Percentiles rank a stretch among this genome's conserved stretches.
These are phyloP conservation scores for Gorsachius magnificus DNA, from an alignment of 2,797 vertebrate genomes.

Conservation along the genomic window DNA sequence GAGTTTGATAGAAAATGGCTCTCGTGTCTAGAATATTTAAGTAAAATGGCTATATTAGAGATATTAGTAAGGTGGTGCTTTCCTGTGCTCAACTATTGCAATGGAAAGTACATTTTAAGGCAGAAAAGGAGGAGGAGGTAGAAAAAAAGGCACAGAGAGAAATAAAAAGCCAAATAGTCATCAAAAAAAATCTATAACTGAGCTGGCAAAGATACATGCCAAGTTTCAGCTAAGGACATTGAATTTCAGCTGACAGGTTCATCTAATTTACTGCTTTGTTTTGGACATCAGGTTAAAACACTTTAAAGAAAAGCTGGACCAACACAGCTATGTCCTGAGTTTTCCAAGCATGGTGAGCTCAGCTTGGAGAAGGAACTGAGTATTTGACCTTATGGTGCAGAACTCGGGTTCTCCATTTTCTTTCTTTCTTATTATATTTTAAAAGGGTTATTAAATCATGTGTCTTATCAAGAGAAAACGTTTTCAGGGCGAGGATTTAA, in stretches of 20 bases:
- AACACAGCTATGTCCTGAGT: neutral
- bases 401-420: neutral
- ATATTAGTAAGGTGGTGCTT: neutral
- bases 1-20: neutral
- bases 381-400: neutral
- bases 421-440: neutral
- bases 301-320: constrained; percentile 39
- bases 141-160: neutral
- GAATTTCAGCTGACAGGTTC: constrained; percentile 63
- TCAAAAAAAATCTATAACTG: constrained; percentile 23
- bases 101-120: constrained; percentile 38
- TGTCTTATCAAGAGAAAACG: neutral
- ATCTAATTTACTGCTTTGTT: constrained; percentile 71
- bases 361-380: constrained; percentile 12
- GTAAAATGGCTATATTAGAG: neutral
- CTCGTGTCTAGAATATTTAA: neutral
- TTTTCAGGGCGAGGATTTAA: neutral
- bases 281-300: constrained; percentile 61
- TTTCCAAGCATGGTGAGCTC: constrained; percentile 51
- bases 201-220: constrained; percentile 45
- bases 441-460: constrained; percentile 15
- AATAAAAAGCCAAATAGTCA: neutral
- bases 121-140: neutral
- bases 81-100: neutral
- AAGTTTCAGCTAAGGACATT: constrained; percentile 48